phyloP scores from a whole-genome alignment of 2,113 vertebrate genomes.

The Stercorarius parasiticus region DNA sequence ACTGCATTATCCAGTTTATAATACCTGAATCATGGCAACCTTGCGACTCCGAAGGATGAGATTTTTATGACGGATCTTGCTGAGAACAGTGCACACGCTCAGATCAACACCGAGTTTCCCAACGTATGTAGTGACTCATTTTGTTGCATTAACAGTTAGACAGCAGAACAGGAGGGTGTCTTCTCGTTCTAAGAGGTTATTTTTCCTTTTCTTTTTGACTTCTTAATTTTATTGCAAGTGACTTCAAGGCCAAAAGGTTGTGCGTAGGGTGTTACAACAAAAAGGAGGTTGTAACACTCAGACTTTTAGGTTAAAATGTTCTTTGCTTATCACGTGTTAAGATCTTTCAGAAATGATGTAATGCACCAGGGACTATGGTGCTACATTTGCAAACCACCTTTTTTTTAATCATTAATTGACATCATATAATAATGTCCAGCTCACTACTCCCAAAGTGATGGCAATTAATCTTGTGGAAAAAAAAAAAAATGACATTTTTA shows the following conservation, averaged over 20 bases:
- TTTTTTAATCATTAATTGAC: conserved; percentile 60
- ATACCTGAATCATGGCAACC: conserved; percentile 12
- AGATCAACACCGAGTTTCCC: background rate
- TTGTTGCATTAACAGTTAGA: background rate
- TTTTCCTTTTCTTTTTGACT: conserved; percentile 24
- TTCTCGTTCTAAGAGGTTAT: background rate
- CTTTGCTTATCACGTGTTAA: conserved; percentile 36
- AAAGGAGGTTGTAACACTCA: conserved; percentile 47
- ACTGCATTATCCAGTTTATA: background rate
- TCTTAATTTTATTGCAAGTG: conserved; percentile 41
- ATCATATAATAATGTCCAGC: conserved; percentile 49
- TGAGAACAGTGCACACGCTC: background rate
- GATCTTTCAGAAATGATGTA: conserved; percentile 55
- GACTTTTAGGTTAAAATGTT: conserved; percentile 61
- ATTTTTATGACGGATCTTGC: background rate
- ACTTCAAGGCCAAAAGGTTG: conserved; percentile 44
- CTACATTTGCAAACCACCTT: conserved; percentile 56
- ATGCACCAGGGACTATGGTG: conserved; percentile 18
- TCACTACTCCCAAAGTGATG: conserved; percentile 42
- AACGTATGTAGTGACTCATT: background rate
- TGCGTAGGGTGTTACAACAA: conserved; percentile 1
- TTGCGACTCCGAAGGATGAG: background rate
- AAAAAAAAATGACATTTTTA: conserved; percentile 2
- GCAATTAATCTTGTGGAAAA: conserved; percentile 31
- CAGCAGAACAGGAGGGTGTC: conserved; percentile 8